phyloP scores from a whole-genome alignment of 2,888 invertebrate species.

The Ganaspis brasiliensis region DNA sequence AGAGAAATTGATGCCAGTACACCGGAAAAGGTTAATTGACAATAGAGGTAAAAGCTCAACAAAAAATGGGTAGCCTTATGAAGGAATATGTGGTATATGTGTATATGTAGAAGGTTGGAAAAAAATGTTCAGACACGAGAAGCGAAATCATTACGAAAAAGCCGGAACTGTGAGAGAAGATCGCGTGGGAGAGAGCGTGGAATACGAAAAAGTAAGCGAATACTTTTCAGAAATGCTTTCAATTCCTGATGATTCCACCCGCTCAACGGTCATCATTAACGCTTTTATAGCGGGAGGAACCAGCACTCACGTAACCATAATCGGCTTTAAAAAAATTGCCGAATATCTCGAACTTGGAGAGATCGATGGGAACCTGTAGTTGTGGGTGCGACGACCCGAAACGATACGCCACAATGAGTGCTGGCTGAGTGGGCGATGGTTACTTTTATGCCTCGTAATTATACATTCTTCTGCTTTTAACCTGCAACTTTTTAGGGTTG shows the following conservation, averaged over 20 bases:
- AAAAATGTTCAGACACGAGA: constrained; percentile 37
- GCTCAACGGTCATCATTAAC: constrained; percentile 30
- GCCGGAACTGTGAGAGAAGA: constrained; percentile 25
- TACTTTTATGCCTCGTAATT: constrained; percentile 80
- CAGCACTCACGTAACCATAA: constrained; percentile 43
- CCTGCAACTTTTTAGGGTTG: constrained; percentile 73
- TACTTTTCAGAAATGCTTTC: constrained; percentile 40
- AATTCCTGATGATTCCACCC: constrained; percentile 29
- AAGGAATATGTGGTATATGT: neutral
- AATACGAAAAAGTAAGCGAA: constrained; percentile 39
- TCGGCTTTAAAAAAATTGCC: constrained; percentile 49
- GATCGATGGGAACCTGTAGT: constrained; percentile 78
- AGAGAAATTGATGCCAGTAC: neutral
- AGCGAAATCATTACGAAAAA: constrained; percentile 22
- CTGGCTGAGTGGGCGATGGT: constrained; percentile 75
- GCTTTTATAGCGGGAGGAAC: constrained; percentile 43
- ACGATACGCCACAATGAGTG: constrained; percentile 58
- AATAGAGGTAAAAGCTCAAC: constrained; percentile 2
- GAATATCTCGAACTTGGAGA: constrained; percentile 65
- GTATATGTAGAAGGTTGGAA: neutral
- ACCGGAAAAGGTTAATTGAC: constrained; percentile 34
- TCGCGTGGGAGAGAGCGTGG: constrained; percentile 40
- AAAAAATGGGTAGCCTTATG: constrained; percentile 8
- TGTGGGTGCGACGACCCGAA: constrained; percentile 75
- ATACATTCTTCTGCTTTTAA: constrained; percentile 75